Evolutionary conservation across 2,113 vertebrate species (phyloP), one percentile per base, ranked within the genome.

Genomic region (Ia io): DNA sequence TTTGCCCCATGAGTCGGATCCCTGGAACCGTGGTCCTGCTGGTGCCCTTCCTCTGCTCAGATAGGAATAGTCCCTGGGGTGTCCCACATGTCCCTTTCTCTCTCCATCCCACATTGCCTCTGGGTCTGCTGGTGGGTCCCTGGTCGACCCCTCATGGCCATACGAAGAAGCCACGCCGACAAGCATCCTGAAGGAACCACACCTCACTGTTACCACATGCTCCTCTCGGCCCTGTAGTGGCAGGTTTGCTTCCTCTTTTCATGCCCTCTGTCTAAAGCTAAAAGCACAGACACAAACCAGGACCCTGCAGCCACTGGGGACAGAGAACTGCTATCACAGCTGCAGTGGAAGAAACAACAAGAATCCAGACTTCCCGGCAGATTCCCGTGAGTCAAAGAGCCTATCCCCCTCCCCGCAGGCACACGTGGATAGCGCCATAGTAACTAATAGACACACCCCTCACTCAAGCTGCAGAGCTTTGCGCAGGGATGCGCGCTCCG

Each of bases 81-180:
- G 63, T 56, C 14, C 42, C 56, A 35, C 20, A 70, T n/a, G 49
- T 12, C 35, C 47, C 12, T 32, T 80, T 22, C 40, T 30, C 37
- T 49, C 32, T 22, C 4, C n/a, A 40, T n/a, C 23, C 32, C 20
- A 42, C 59, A 9, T 51, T 44, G 47, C 37, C 28, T 71, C 65
- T 47, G 67, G 11, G 6, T 35, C n/a, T 89, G 56, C 17, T 32
- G 51, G 69, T n/a, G 69, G 18, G 0, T 44, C 8, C 23, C 47
- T 49, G 61, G 37, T 23, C 32, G 42, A 5, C 28, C 4, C 49
- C 10, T 32, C 49, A 44, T 42, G 65, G 10, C 6, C 35, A 11
- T 6, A 7, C 0, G 13, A 12, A 5, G 9, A 40, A 76, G 42
- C 16, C 42, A 61, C 0, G 0, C 49, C 12, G n/a, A 28, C 3